Conservation (phyloP, 2,113 vertebrate species). For the Gobiocypris rarus region DNA sequence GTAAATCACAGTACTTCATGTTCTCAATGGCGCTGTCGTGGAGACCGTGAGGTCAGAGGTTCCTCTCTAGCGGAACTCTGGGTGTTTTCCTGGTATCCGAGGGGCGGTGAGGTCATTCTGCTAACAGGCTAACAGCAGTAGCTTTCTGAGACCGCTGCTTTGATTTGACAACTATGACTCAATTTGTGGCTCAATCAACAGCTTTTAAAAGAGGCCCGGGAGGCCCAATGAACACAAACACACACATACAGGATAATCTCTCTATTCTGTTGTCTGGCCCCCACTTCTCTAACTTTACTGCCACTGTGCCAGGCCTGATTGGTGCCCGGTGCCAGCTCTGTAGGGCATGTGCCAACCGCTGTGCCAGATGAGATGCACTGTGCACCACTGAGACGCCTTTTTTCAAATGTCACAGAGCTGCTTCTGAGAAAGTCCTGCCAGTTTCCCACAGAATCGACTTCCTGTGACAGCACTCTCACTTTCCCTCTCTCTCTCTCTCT, state of each 20-base stretch:
- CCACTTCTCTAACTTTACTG: conserved; percentile 5
- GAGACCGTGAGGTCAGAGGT: conserved; percentile 28
- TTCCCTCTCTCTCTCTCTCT: conserved; percentile 1
- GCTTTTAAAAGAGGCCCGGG: conserved; percentile 12
- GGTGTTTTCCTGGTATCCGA: conserved; percentile 37
- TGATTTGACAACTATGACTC: conserved; percentile 44
- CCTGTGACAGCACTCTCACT: conserved; percentile 31
- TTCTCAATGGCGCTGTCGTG: conserved; percentile 27
- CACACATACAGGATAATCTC: conserved; percentile 31
- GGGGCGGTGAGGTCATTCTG: background rate
- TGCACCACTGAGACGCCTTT: conserved; percentile 25
- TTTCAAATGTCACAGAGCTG: conserved; percentile 75
- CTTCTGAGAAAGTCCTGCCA: conserved; percentile 68
- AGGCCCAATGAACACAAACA: conserved; percentile 13
- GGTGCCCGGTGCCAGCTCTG: conserved; percentile 31
- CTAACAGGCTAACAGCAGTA: conserved; percentile 27
- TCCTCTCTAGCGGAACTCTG: conserved; percentile 16
- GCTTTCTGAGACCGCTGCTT: conserved; percentile 8
- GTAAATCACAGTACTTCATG: conserved; percentile 12
- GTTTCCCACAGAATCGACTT: conserved; percentile 57
- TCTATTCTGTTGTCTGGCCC: conserved; percentile 23
- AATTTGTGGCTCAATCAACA: conserved; percentile 41
- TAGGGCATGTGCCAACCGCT: conserved; percentile 40
- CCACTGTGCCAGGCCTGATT: conserved; percentile 33
- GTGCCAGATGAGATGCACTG: conserved; percentile 44